Percentiles rank a stretch among this genome's conserved stretches.
Conservation (phyloP, 2,888 invertebrate species). For the Ramazzottius varieornatus region DNA sequence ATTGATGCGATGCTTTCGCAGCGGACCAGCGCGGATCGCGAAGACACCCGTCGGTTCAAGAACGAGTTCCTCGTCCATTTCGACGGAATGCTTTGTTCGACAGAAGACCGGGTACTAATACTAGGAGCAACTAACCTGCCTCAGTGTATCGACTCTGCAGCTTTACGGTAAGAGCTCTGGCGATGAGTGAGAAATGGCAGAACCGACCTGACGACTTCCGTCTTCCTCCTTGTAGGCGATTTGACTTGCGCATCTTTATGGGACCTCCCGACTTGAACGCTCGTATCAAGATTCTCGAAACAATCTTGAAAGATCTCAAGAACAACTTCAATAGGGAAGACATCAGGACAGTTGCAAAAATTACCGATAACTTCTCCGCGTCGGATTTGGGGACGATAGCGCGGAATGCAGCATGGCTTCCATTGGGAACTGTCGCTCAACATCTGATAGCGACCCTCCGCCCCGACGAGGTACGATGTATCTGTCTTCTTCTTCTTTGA, state of each 20-base stretch:
- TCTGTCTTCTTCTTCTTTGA: too few relatives aligned
- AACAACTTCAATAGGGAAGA: not conserved
- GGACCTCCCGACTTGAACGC: not conserved
- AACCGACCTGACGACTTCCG: not conserved
- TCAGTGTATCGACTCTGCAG: not conserved
- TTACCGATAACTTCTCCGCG: not conserved
- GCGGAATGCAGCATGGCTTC: not conserved
- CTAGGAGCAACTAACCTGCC: not conserved
- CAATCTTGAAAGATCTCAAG: not conserved
- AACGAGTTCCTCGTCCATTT: not conserved
- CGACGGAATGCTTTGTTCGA: not conserved
- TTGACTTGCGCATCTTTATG: not conserved
- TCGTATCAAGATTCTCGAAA: not conserved
- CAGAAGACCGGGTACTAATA: not conserved
- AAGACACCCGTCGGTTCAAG: not conserved
- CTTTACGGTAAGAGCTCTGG: not conserved
- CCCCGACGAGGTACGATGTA: not conserved
- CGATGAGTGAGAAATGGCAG: not conserved
- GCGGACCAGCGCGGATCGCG: not conserved
- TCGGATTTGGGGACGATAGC: not conserved
- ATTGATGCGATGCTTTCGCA: not conserved
- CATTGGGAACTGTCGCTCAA: not conserved
- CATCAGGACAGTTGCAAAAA: not conserved
- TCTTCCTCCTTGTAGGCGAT: not conserved
- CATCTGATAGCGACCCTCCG: not conserved